Base-by-base conservation (phyloP, 1,140 invertebrate genomes). In the Cecropterus lyciades region DNA sequence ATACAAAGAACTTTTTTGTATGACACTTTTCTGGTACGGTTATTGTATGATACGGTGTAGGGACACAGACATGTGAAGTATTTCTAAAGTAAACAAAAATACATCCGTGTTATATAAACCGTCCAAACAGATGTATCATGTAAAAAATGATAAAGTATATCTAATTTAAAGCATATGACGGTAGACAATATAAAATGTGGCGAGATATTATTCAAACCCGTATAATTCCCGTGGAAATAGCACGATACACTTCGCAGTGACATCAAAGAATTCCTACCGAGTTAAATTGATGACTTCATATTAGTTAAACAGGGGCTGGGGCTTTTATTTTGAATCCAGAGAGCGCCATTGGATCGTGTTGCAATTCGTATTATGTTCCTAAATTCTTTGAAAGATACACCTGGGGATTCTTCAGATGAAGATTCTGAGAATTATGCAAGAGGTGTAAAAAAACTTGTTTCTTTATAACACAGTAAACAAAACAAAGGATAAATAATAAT, bases 281-380 rank as follows among this genome's bases (percentile, higher is more conserved):
- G 73, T 79, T 69, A 74, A 70, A 83, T 83, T 77, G 72, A 81
- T 81, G 72, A 69, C 65, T 63, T 65, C 74, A 77, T 77, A 79
- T 81, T 77, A 72, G 66, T 83, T 78, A 65, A 63, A 63, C 56
- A 69, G 46, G 52, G 37, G 62, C 42, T 43, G 37, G 46, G 30
- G 53, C 49, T 65, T 63, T 45, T 69, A 53, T 59, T 69, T 65
- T 65, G 14, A 60, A 56, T 64, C 51, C 33, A 14, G 48, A 63
- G 49, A 63, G 46, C 57, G 57, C 57, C 48, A 51, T 42, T 51
- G 59, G n/a, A 63, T 42, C 16, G 48, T 51, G 48, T 51, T 63
- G 46, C 46, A 40, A 51, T 63, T 51, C 46, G 48, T 63, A 51
- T 51, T 40, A 63, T 46, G 46, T 63, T 63, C 27, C 45, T 49